Base-by-base conservation (phyloP, 2,888 invertebrate species). In the Fragum whitleyi region DNA sequence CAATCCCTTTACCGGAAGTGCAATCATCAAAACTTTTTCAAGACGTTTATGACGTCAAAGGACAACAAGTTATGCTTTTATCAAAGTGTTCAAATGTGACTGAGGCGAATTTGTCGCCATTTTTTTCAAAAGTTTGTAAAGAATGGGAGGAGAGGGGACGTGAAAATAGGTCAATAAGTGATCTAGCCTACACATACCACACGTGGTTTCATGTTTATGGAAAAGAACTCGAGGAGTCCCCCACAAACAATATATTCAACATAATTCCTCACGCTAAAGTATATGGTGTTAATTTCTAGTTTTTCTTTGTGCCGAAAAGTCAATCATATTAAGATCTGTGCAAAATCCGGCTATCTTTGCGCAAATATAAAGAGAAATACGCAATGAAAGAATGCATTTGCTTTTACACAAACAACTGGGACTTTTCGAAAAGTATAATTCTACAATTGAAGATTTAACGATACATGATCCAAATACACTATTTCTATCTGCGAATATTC, bases 231-330 rank as follows among this genome's bases (percentile, higher is more conserved):
- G 57, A 57, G 23, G 57, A 57, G 23, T 57, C 26, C 19, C 57
- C 57, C 2, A 57, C 57, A 11, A 57, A 57, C 23, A 57, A 26
- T 57, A 57, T 57, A 57, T 57, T 57, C 57, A 57, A 57, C 26
- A 57, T 57, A 57, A 57, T 57, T 19, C 57, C 57, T 14, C 57
- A 57, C 26, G 57, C 57, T 57, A 57, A 57, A 57, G 26, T 57
- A 23, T 57, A 57, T 57, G 57, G 57, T 23, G 21, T 57, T 3
- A 57, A 57, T 23, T n/a, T 57, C 23, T 57, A 57, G 26, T 57
- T n/a, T 9, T 36, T 9, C 32, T 9, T 36, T 36, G n/a, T n/a
- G n/a, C n/a, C n/a, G n/a, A n/a, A n/a, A n/a, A n/a, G n/a, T n/a
- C n/a, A n/a, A n/a, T n/a, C n/a, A n/a, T n/a, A n/a, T n/a, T n/a